Conservation (phyloP, 2,797 vertebrate genomes). For the Octomys mimax region DNA sequence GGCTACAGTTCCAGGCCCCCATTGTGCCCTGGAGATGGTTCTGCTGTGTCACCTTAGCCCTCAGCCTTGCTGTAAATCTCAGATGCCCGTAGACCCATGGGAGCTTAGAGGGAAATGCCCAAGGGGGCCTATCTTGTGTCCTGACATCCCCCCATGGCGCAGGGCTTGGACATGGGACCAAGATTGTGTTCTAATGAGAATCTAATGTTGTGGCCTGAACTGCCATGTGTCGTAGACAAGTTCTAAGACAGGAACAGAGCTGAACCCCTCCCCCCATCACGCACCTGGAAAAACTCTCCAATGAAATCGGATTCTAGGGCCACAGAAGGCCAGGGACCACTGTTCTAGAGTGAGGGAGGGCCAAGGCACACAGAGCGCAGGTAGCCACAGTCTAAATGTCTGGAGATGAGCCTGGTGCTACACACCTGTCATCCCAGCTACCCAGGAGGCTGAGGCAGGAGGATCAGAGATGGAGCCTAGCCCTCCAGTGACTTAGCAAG, state of each 20-base stretch:
- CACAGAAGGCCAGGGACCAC: background rate
- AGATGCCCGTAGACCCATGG: background rate
- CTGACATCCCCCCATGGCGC: background rate
- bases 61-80: background rate
- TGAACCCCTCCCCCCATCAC: background rate
- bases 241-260: background rate
- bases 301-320: background rate
- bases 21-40: background rate
- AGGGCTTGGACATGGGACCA: background rate
- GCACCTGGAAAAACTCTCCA: background rate
- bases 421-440: background rate
- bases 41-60: background rate
- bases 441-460: background rate
- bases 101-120: background rate
- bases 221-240: background rate
- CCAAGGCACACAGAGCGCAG: fast-evolving
- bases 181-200: background rate
- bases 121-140: background rate
- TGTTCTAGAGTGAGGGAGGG: background rate
- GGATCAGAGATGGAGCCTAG: background rate
- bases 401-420: background rate
- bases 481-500: background rate
- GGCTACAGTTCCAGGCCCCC: background rate
- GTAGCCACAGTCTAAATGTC: background rate
- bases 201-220: background rate